Conservation (phyloP, 92 coral and sea anemone genomes). For the Ricordea florida region DNA sequence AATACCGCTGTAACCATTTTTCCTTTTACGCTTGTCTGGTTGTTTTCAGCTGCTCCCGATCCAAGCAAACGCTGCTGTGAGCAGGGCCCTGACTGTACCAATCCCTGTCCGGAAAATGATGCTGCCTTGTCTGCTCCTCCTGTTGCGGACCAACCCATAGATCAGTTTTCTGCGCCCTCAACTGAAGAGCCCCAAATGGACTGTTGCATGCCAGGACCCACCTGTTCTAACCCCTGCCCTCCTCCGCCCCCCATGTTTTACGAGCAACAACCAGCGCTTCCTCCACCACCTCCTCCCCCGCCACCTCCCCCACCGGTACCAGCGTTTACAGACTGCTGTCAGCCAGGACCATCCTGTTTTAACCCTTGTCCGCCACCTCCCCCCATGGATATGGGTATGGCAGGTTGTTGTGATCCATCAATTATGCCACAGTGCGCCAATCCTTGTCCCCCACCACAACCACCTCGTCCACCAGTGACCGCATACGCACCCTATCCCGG, state of each 20-base stretch:
- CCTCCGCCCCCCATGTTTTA: neutral
- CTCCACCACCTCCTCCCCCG: conserved; percentile 39
- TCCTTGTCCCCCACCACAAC: conserved; percentile 80
- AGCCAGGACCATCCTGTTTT: conserved; percentile 62
- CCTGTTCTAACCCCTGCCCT: conserved; percentile 48
- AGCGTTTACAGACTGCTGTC: conserved; percentile 51
- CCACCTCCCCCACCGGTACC: conserved; percentile 27
- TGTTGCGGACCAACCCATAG: conserved; percentile 7
- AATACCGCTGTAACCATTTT: neutral
- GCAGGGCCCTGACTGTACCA: conserved; percentile 29
- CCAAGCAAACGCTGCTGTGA: conserved; percentile 49
- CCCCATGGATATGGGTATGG: conserved; percentile 62
- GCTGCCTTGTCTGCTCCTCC: too few relatives aligned
- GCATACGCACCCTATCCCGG: conserved; percentile 91
- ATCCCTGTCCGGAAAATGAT: conserved; percentile 42
- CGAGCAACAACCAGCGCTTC: neutral
- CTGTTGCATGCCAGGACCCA: conserved; percentile 54
- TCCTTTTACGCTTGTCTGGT: neutral
- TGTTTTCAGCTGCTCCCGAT: conserved; percentile 37
- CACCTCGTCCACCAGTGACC: conserved; percentile 49
- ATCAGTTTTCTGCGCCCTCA: neutral
- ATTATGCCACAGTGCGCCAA: conserved; percentile 68
- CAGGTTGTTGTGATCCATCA: conserved; percentile 76
- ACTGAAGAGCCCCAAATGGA: neutral
- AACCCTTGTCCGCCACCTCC: conserved; percentile 71